phyloP scores from a whole-genome alignment of 23 tunicate genomes.

The Ascidia mentula region DNA sequence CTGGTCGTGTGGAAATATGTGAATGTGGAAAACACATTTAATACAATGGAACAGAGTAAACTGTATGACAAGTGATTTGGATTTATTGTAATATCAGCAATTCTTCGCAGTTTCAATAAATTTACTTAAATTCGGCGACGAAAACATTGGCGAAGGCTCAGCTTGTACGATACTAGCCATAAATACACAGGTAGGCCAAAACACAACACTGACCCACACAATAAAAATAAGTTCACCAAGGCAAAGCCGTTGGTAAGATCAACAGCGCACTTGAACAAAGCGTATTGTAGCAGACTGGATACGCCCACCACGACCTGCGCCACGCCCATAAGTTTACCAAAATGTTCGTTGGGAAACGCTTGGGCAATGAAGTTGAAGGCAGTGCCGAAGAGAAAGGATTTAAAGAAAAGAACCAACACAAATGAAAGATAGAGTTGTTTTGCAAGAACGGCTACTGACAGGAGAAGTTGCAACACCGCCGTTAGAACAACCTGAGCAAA shows the following conservation, averaged over 20 bases:
- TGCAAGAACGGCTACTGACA: conserved; percentile 2
- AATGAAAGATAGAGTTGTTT: background rate
- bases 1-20: no score
- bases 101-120: no score
- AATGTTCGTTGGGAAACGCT: conserved; percentile 28
- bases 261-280: conserved; percentile 5
- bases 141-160: background rate
- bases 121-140: no score
- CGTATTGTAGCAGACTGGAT: conserved; percentile 5
- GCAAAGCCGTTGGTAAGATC: conserved; percentile 1
- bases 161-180: background rate
- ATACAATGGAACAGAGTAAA: no score
- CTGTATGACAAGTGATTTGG: no score
- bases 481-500: conserved; percentile 5
- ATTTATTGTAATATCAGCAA: no score
- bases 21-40: no score
- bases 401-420: conserved; percentile 12
- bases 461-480: background rate
- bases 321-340: conserved; percentile 31
- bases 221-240: conserved; percentile 12
- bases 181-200: conserved; percentile 9
- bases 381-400: conserved; percentile 13
- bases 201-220: background rate
- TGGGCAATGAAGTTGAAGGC: conserved; percentile 5
- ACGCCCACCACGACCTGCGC: conserved; percentile 11